Percentiles rank a stretch among this genome's conserved stretches.
phyloP scores from a whole-genome alignment of 37 sponge, comb jelly and placozoan species.

The Crambe crambe region DNA sequence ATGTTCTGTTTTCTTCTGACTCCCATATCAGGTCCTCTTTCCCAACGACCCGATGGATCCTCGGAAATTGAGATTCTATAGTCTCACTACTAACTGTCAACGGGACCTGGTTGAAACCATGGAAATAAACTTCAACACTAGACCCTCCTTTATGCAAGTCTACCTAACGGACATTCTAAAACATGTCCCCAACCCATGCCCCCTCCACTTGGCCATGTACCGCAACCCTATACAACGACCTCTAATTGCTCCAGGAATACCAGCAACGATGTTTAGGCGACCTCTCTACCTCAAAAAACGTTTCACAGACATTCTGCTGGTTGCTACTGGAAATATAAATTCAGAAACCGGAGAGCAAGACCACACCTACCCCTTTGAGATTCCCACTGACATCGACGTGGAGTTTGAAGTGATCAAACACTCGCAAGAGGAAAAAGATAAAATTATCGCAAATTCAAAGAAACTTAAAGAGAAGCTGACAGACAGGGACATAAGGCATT shows the following conservation, averaged over 20 bases:
- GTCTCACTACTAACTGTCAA: conserved; percentile 2
- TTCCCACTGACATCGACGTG: conserved; percentile 33
- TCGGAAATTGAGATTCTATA: conserved; percentile 29
- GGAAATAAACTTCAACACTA: conserved; percentile 33
- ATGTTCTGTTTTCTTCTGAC: too few relatives aligned
- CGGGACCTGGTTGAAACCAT: conserved; percentile 16
- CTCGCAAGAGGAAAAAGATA: conserved; percentile 6
- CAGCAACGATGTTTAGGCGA: not conserved
- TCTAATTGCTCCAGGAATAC: conserved; percentile 14
- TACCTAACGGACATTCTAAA: conserved; percentile 41
- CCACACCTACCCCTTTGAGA: conserved; percentile 18
- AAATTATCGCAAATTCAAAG: conserved; percentile 8
- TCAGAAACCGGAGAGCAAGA: not conserved
- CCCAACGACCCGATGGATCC: not conserved
- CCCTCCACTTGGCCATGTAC: conserved; percentile 14
- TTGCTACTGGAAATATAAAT: not conserved
- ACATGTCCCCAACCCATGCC: conserved; percentile 11
- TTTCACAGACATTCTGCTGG: conserved; percentile 1
- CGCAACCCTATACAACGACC: not conserved
- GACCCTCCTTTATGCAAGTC: conserved; percentile 30
- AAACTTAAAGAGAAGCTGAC: conserved; percentile 8
- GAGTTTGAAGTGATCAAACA: conserved; percentile 33
- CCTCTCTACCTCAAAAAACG: not conserved
- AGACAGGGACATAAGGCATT: conserved; percentile 8
- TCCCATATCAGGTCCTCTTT: conserved; percentile 13